Evolutionary conservation across 2,888 invertebrate genomes (phyloP).

Genomic region (Trissolcus japonicus): DNA sequence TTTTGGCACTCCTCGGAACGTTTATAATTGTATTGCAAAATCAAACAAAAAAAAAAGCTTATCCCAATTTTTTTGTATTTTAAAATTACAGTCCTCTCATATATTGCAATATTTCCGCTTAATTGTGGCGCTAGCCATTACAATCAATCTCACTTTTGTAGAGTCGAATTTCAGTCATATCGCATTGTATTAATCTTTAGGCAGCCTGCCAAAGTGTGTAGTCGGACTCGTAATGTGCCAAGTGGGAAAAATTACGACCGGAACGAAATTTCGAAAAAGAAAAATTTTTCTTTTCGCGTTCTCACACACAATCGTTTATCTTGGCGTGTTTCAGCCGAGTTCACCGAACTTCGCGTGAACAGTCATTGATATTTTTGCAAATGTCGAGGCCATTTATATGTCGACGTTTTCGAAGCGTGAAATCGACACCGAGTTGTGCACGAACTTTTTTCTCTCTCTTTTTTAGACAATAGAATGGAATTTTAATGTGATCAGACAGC

Average conservation of each 20-base stretch:
- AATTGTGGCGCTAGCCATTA: too few species aligned
- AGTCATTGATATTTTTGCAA: constrained; percentile 62
- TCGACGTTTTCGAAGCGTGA: constrained; percentile 56
- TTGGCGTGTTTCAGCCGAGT: constrained; percentile 29
- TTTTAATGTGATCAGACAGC: too few species aligned
- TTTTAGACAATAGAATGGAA: constrained; percentile 45
- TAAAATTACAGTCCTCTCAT: too few species aligned
- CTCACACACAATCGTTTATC: constrained; percentile 11
- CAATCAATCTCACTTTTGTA: constrained; percentile 19
- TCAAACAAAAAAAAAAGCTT: too few species aligned
- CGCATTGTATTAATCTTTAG: constrained; percentile 32
- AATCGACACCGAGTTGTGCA: constrained; percentile 48
- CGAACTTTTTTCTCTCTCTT: constrained; percentile 31
- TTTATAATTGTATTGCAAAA: too few species aligned
- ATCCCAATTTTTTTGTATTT: too few species aligned
- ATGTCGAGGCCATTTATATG: constrained; percentile 65
- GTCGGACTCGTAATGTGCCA: neutral
- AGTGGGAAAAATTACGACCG: constrained; percentile 2
- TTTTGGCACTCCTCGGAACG: too few species aligned
- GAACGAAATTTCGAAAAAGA: too few species aligned
- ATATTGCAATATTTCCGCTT: neutral
- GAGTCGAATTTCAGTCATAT: constrained; percentile 15
- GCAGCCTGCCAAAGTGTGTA: constrained; percentile 27
- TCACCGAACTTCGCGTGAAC: constrained; percentile 58
- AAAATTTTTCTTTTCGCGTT: constrained; percentile 1